Evolutionary conservation across 1,140 invertebrate genomes (phyloP), one percentile per base, ranked within the genome.

Genomic region (Cydia strobilella): DNA sequence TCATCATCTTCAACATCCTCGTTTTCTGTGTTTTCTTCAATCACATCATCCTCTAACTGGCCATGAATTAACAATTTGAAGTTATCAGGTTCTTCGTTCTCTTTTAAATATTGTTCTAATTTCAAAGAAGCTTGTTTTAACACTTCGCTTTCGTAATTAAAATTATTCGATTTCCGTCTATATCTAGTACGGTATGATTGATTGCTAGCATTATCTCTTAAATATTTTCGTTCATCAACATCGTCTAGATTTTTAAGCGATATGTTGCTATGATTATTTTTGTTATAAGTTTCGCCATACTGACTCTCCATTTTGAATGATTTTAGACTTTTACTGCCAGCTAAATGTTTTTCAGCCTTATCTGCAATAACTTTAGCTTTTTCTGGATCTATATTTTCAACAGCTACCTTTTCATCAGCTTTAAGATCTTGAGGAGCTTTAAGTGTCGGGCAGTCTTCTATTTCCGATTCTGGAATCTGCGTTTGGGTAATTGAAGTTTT

Each of bases 371-470:
- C 80, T 79, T 91, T 90, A 7, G 88, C 89, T 73, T 90, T 83
- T 78, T 83, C 81, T 73, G 90, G 89, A 48, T 91, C 89, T 71
- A 91, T 90, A 45, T 83, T 90, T 86, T 88, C 86, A 10, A 90
- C 88, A 10, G 80, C 88, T 39, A 77, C 87, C 76, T 93, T 93
- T 86, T 94, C 93, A 42, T 93, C 90, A 51, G 93, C 93, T 81
- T 93, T 93, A 76, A 93, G 84, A 82, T 93, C 91, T 78, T 93
- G 92, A 5, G 91, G 91, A 51, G 91, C 92, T 82, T 93, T 93
- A 15, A 92, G 79, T 54, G 90, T 91, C 23, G 92, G 91, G 72
- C 90, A 92, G 78, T 93, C 91, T 84, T 93, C 91, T 76, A 90
- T 90, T 84, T 90, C 90, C 10, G 90, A 92, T 85, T 94, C 93